Base-by-base conservation (phyloP, 2,113 vertebrate genomes). In the Chlorocebus sabaeus region DNA sequence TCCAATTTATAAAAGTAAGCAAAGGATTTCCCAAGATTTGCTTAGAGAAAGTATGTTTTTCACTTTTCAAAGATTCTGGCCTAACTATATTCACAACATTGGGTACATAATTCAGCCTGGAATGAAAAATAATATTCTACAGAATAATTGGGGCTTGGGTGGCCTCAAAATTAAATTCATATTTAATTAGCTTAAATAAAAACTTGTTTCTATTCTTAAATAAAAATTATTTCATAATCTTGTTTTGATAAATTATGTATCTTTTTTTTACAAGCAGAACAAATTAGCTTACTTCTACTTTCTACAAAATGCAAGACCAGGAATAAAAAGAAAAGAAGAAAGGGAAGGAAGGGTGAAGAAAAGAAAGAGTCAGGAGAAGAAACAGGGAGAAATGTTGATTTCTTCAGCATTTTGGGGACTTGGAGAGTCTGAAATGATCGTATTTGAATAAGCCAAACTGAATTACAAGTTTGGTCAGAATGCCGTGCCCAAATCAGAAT, bases 131-230 rank as follows among this genome's bases (percentile, higher is more conserved):
- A 88, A 68, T 79, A 73, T 87, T 90, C 18, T 73, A 89, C 0
- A 64, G 32, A 82, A 68, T n/a, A 92, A 73, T 8, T 3, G 1
- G 82, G 11, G 8, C 14, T 14, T 76, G 50, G 35, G 22, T 8
- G 45, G 8, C 1, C 18, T 90, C 32, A 82, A 83, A 68, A 35
- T 79, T 45, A 87, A 96, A 43, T 67, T 90, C 12, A 38, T 79
- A 70, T 48, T 96, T 80, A 93, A 93, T 35, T 61, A 87, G n/a
- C 2, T 32, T 84, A 96, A 90, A 86, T 45, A 61, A 68, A 87
- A 87, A 89, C 18, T 81, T 35, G 12, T 91, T 85, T 88, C 18
- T 85, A 59, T 52, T 91, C 43, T 95, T 85, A 85, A 82, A 68
- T 91, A 86, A 82, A 85, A 93, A 43, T 10, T 48, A 83, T 67